Base-by-base conservation (phyloP, 2,888 invertebrate species). In the Eilema sororculum region DNA sequence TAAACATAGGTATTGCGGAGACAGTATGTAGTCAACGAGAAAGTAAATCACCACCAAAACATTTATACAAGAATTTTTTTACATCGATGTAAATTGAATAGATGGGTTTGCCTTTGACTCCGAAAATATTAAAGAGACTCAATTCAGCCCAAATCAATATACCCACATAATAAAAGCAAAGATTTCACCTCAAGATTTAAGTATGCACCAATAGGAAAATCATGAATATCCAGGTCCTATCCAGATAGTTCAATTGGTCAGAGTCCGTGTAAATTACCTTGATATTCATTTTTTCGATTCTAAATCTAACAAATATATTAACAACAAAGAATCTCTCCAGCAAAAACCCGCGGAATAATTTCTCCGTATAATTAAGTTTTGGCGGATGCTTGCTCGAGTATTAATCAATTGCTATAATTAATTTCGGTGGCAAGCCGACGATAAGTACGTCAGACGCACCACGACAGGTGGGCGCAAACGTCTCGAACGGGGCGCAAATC, bases 391-490 rank as follows among this genome's bases (percentile, higher is more conserved):
- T 84, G 86, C 82, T 80, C 84, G 81, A 86, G 84, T 90, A 93
- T 94, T 93, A 93, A 94, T 93, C 93, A 93, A 93, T 91, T 87
- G 86, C 84, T 85, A 89, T 93, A 93, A 95, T 95, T 94, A 95
- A 94, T 95, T 91, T 89, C 80, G 86, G 89, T 87, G 85, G 83
- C 81, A 86, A 86, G 83, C 87, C 87, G 90, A 86, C 89, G 90
- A 90, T 92, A 90, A 91, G 90, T 90, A 87, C 91, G 91, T 92
- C 94, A 92, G 87, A 72, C 84, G 84, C 94, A 93, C 72, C 77
- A 86, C 86, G 91, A 89, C 95, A 95, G 95, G 95, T 95, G 95
- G 89, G 86, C 83, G 86, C 91, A 92, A 94, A 94, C 69, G 69
- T 60, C 69, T 61, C 65, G 61, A 69, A 72, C 61, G 94, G 52